Conservation (phyloP, 2,113 vertebrate genomes). For the Telmatochromis brichardi region DNA sequence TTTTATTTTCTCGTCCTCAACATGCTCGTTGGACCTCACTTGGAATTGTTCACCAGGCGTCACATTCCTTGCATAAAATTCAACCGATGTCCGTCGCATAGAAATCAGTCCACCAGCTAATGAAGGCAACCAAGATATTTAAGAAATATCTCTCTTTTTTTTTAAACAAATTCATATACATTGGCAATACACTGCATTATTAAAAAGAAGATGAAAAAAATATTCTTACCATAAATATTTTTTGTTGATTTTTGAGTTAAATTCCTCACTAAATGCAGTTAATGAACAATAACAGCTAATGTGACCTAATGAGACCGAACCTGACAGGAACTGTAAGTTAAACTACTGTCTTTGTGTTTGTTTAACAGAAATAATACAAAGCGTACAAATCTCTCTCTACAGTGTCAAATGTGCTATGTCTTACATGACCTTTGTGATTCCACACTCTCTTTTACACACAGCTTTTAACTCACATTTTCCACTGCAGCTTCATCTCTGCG, state of each 20-base stretch:
- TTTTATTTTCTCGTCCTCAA: background rate
- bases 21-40: background rate
- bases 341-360: background rate
- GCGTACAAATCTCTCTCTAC: background rate
- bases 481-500: background rate
- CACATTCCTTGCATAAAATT: background rate
- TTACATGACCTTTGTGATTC: background rate
- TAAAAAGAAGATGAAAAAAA: background rate
- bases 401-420: background rate
- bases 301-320: background rate
- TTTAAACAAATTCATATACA: background rate
- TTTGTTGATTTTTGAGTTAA: background rate
- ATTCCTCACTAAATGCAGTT: background rate
- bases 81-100: accelerated
- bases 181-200: background rate
- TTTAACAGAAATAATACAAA: background rate
- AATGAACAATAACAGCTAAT: background rate
- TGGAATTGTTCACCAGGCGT: background rate
- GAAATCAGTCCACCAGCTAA: background rate
- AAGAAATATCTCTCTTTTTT: accelerated
- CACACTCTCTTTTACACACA: background rate
- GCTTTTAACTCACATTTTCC: slow-evolving; percentile 25
- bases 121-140: background rate
- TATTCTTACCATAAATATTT: background rate
- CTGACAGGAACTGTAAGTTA: background rate